Evolutionary conservation across 2,797 vertebrate genomes (phyloP).

Genomic region (Pseudotriccus pelzelni): DNA sequence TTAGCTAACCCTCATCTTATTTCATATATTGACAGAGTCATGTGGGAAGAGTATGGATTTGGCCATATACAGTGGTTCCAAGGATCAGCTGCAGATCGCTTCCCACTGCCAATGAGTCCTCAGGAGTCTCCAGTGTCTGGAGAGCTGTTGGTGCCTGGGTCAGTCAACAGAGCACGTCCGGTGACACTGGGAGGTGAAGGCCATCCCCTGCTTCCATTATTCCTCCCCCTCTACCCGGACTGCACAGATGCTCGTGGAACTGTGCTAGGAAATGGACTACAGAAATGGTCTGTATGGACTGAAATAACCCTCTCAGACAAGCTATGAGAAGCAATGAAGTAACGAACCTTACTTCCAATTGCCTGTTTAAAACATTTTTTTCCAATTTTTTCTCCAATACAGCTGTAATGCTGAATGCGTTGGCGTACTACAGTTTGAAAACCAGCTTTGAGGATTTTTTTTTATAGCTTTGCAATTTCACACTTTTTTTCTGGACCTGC

Average conservation of each 20-base stretch:
- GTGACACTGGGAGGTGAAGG: not conserved
- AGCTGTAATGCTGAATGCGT: rapidly evolving
- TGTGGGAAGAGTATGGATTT: not conserved
- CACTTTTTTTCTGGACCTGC: not conserved
- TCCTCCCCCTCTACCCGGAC: not conserved
- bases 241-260: rapidly evolving
- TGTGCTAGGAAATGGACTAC: not conserved
- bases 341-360: not conserved
- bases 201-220: not conserved
- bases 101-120: not conserved
- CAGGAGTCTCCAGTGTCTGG: rapidly evolving
- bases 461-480: not conserved
- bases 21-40: not conserved
- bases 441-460: not conserved
- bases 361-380: not conserved
- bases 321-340: not conserved
- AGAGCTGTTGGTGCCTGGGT: not conserved
- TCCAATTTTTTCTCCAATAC: not conserved
- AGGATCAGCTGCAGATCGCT: not conserved
- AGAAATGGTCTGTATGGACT: not conserved
- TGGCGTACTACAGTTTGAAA: not conserved
- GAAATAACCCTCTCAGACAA: not conserved
- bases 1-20: not conserved
- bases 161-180: too few species aligned
- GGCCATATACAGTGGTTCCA: too few species aligned